Evolutionary conservation across 1,140 invertebrate genomes (phyloP), one percentile per base, ranked within the genome.

Genomic region (Daktulosphaira vitifoliae): DNA sequence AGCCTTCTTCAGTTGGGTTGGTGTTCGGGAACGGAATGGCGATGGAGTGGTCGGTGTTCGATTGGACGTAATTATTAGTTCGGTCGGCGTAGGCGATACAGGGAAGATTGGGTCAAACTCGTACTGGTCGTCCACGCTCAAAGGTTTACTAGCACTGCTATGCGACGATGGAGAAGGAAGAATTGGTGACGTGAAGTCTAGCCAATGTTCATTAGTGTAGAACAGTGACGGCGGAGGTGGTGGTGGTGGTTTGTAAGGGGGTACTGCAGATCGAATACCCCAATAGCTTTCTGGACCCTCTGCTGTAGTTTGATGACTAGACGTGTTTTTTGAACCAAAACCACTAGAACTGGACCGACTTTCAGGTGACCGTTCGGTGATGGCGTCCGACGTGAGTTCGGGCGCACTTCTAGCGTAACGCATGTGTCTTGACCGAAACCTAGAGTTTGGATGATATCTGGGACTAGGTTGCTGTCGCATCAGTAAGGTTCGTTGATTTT

Each of bases 41-140:
- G 65, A 56, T 23, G 67, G 67, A 15, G 48, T 68, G 20, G 65
- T 20, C 4, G 52, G 51, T 16, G 54, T 29, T 13, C 42, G 48
- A 5, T 2, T 5, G 11, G 38, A 25, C 16, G 65, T 65, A 13
- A 68, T 84, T 15, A 68, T 69, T 0, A 81, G 79, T 0, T 84
- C 84, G 16, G 84, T 84, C 2, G 84, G 83, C 25, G 83, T 84
- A n/a, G 88, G 86, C 9, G 88, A 85, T 20, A 87, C 86, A 38
- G 82, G 82, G 8, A 82, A 82, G 1, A 82, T 81, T 15, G 84
- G 84, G 75, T 94, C 90, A 78, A 94, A 96, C 76, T 96, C 92
- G 76, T 96, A 96, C 74, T 96, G 92, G 49, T 90, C 91, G 75
- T 96, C 93, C 42, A 93, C 92, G 71, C 90, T 93, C 84, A 59